Conservation (phyloP, 2,113 vertebrate species). For the Psephotus haematonotus region DNA sequence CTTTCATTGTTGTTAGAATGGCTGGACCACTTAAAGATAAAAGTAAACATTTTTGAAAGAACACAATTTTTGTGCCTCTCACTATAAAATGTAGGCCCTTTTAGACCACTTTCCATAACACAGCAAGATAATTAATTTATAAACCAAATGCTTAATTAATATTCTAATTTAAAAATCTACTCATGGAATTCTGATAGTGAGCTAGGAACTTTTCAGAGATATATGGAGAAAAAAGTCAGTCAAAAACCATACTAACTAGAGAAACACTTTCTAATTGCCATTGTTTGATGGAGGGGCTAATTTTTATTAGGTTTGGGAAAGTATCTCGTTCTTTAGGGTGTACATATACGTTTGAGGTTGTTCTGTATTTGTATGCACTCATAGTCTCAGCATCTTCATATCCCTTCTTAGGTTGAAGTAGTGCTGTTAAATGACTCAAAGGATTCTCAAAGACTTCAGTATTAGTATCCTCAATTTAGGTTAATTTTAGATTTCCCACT, state of each 20-base stretch:
- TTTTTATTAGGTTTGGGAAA: background rate
- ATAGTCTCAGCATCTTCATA: background rate
- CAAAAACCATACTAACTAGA: background rate
- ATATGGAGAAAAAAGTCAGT: background rate
- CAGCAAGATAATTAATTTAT: background rate
- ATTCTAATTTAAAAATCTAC: background rate
- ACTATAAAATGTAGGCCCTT: background rate
- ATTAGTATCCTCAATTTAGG: background rate
- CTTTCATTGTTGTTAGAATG: background rate
- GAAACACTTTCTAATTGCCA: background rate
- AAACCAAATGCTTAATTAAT: background rate
- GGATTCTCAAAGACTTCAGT: background rate
- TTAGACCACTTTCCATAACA: background rate
- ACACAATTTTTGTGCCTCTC: background rate
- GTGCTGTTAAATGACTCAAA: background rate
- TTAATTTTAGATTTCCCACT: conserved; percentile 6
- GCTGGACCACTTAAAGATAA: background rate
- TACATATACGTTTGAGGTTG: background rate
- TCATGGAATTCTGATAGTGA: background rate
- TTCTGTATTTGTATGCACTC: background rate
- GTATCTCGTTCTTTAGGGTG: background rate
- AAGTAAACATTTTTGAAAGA: background rate
- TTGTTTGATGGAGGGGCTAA: background rate
- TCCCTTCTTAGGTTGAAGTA: background rate
- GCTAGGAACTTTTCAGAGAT: background rate